Evolutionary conservation across 2,113 vertebrate species (phyloP), one percentile per base, ranked within the genome.

Genomic region (Ctenodactylus gundi): DNA sequence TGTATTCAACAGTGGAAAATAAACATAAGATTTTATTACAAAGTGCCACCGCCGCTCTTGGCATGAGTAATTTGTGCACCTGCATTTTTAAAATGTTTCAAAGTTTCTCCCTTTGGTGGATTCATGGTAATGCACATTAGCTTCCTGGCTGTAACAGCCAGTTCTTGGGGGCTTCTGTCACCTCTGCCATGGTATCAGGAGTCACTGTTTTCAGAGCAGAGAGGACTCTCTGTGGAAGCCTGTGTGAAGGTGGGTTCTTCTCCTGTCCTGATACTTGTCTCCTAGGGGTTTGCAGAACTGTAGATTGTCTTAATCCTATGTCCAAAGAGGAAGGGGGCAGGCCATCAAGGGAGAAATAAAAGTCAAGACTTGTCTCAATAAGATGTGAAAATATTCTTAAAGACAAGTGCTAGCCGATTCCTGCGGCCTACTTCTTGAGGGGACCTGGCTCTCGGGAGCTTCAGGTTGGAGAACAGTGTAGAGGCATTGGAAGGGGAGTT

Each of bases 31-130:
- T 98, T 98, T 98, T 98, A 98, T 98, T 98, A 98, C 98, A 98
- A 98, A 98, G 98, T 98, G 98, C 98, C 98, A 98, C 97, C 90
- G 98, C 98, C 92, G 97, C 97, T 98, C 92, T 96, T 98, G 98
- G 98, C 97, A 97, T 98, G 98, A 98, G 98, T 98, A 98, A 98
- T 98, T 98, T 98, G 98, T 98, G 98, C 98, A 98, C 98, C 98
- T 98, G 98, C 98, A 98, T 98, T 98, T 98, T 98, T 93, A 98
- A 98, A 98, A 98, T 98, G 98, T 98, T 98, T 98, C 98, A 98
- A 97, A 98, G 97, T 98, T 98, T 98, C 97, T 90, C 96, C 97
- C 98, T 97, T 98, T 86, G 86, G 98, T 98, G 98, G 96, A 96
- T 98, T 98, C 36, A 73, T 2, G 25, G 98, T 97, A 98, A 97